Percentiles rank a stretch among this genome's conserved stretches.
These are phyloP conservation scores for Hydrozoanthus tunicans DNA, from an alignment of 64 coral and sea anemone species.

Conservation along the genomic window DNA sequence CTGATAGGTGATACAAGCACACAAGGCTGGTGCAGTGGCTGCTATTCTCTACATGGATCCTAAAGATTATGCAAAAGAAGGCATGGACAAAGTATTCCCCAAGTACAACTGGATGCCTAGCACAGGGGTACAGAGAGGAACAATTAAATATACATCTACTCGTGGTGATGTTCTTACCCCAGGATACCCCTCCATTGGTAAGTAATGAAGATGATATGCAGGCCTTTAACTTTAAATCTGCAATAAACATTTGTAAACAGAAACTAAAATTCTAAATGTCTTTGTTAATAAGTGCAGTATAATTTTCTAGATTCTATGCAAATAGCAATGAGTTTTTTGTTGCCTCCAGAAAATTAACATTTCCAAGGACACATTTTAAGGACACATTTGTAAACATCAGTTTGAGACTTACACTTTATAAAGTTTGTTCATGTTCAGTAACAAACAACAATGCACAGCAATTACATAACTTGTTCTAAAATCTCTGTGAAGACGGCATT, in stretches of 20 bases:
- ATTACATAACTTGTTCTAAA: no score
- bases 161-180: constrained; percentile 80
- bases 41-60: constrained; percentile 72
- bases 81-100: constrained; percentile 67
- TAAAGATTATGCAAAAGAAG: constrained; percentile 54
- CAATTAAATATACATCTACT: constrained; percentile 57
- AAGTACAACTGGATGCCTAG: constrained; percentile 75
- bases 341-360: no score
- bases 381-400: no score
- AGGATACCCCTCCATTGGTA: constrained; percentile 80
- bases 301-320: not conserved
- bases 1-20: constrained; percentile 30
- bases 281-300: no score
- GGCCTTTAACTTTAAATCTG: not conserved
- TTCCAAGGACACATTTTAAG: no score
- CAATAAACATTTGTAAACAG: not conserved
- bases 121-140: constrained; percentile 80
- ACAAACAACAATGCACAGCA: no score
- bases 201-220: not conserved
- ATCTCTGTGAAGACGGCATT: constrained; percentile 66
- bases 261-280: no score
- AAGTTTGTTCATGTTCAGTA: no score
- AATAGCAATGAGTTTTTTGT: not conserved
- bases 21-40: constrained; percentile 48
- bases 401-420: no score